Base-by-base conservation (phyloP, 1,140 invertebrate genomes). In the Heliothis virescens region DNA sequence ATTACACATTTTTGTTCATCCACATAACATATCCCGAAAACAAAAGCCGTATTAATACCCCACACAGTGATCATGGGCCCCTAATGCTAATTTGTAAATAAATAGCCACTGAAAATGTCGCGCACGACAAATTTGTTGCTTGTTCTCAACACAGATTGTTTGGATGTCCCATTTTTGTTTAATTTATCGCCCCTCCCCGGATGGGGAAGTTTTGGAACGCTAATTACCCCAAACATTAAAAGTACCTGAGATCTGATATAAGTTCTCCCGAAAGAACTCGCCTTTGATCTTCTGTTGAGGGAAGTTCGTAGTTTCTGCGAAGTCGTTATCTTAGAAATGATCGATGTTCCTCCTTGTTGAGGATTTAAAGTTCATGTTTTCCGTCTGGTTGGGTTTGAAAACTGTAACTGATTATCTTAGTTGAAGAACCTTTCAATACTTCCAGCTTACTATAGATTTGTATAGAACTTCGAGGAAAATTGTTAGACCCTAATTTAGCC, bases 81-180 rank as follows among this genome's bases (percentile, higher is more conserved):
- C 67, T 55, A 74, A 74, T 59, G 57, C 72, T 76, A 76, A 76
- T 76, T 76, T 29, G 34, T n/a, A 65, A 76, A 76, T 65, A 76
- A 76, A 76, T 76, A 52, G 60, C 74, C 55, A 60, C 26, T 65
- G 41, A 52, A 52, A 76, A 53, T 57, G 50, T 63, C 59, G 74
- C 59, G 59, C 60, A 18, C 74, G 74, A 76, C 57, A 60, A 76
- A 76, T 72, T 79, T 52, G 67, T 62, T 52, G 65, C 77, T 81
- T 81, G 67, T 81, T 76, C 65, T 60, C 48, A 34, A 60, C 73
- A 55, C 74, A 81, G 67, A 81, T 81, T 81, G 80, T 81, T 78
- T 57, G 67, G 47, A 78, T 78, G 80, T 78, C 50, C 80, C 34
- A 73, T 81, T 81, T 81, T 81, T 81, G 80, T 78, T 81, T 78